Conservation (phyloP, 1,140 invertebrate species). For the Tetranychus urticae region DNA sequence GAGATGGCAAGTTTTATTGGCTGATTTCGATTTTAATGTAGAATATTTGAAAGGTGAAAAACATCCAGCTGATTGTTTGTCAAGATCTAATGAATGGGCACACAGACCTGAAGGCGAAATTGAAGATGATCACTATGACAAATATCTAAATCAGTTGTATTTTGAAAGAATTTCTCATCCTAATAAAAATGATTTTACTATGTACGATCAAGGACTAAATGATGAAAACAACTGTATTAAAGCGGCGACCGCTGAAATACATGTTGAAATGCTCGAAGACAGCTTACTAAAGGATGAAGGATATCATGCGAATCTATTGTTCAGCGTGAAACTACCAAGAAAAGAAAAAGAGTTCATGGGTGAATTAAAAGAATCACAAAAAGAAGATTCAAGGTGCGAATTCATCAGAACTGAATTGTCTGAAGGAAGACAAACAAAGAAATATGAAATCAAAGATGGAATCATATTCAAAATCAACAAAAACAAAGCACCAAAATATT, state of each 20-base stretch:
- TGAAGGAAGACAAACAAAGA: too few relatives aligned
- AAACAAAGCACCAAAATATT: background rate
- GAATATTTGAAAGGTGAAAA: background rate
- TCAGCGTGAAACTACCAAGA: too few relatives aligned
- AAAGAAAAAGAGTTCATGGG: too few relatives aligned
- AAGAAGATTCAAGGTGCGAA: too few relatives aligned
- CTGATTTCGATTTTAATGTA: conserved; percentile 24
- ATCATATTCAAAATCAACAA: background rate
- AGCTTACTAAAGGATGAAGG: too few relatives aligned
- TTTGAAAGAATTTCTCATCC: background rate
- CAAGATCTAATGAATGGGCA: background rate
- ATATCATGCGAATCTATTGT: too few relatives aligned
- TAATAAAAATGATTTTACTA: background rate
- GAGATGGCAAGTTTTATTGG: conserved; percentile 24
- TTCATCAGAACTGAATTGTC: too few relatives aligned
- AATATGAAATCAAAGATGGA: background rate
- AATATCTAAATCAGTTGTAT: background rate
- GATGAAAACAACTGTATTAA: too few relatives aligned
- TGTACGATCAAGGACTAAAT: too few relatives aligned
- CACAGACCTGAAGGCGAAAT: background rate
- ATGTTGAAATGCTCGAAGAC: too few relatives aligned
- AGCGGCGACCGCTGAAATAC: too few relatives aligned
- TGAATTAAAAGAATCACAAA: too few relatives aligned
- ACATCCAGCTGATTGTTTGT: background rate
- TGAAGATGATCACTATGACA: background rate